Base-by-base conservation (phyloP, 1,140 invertebrate genomes). In the Acromyrmex echinatior region DNA sequence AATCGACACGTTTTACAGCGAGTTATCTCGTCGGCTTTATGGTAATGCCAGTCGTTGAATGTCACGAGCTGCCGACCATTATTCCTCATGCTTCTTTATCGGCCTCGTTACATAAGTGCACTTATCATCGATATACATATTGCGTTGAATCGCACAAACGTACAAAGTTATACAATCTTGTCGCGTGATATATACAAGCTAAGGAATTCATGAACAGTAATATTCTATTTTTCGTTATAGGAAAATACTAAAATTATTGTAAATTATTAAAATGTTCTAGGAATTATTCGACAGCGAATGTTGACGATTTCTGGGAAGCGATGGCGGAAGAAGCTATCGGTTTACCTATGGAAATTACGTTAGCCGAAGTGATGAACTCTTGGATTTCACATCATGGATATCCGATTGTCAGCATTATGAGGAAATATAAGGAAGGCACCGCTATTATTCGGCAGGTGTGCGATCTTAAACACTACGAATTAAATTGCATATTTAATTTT, bases 371-470 rank as follows among this genome's bases (percentile, higher is more conserved):
- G 18, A 96, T 96, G 91, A 95, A 97, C 76, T 96, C 96, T 0
- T 98, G 97, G 97, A 96, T 96, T 1, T 93, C 95, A 28, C 96
- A 97, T 92, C 96, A 96, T 90, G 96, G 96, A 68, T 97, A 97
- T 93, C 97, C 97, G 0, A 94, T 97, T 3, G 94, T 98, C 2
- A 97, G 95, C 1, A 95, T 97, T 5, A 95, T 91, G 0, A 95
- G 96, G 78, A 93, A 97, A 90, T 96, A 97, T 79, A 86, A 93
- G 4, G 93, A 95, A 56, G 94, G 93, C 70, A 92, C 93, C 0
- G 94, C 94, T 4, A 85, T 77, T n/a, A 86, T 96, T 76, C 92
- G 92, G 25, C 96, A 97, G 94, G 96, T 96, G 96, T 96, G 87
- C 25, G 14, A 28, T 10, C 49, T 12, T 39, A 65, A 74, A 45